Base-by-base conservation (phyloP, 2,113 vertebrate genomes). In the Helogale parvula region DNA sequence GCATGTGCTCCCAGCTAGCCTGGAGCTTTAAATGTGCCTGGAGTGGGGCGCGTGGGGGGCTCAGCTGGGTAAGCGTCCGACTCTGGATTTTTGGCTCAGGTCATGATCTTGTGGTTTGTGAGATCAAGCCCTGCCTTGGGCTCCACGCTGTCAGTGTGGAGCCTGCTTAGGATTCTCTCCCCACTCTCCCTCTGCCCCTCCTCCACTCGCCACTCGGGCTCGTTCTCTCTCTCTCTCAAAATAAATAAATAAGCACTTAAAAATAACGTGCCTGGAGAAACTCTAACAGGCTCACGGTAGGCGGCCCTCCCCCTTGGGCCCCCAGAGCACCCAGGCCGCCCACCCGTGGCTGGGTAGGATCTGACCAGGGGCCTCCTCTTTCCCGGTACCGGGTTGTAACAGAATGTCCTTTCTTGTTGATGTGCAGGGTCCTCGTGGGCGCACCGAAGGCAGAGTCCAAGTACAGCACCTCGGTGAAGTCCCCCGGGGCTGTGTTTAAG, bases 401-500 rank as follows among this genome's bases (percentile, higher is more conserved):
- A 1, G 21, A 69, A n/a, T 86, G n/a, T 94, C 16, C 84, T 98
- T 98, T 98, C 41, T 85, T 97, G 92, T 98, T 97, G 12, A 25
- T 93, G 88, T 98, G 57, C 98, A 99, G 99, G 99, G 97, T 99
- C 91, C 99, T 99, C 96, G 99, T 99, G 16, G 99, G 99, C 2
- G 99, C 99, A 82, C 99, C 99, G 3, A 99, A 98, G 98, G 99
- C 99, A 50, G 99, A 99, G 94, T 99, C 99, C 52, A 99, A 99
- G 97, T 99, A 99, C 98, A 99, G 99, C 98, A 97, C 99, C 92
- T 99, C 99, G 7, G 98, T 99, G 97, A 99, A 98, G 93, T 99
- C 99, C 84, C 99, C 99, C 23, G 99, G 99, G 98, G 99, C 99
- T 6, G 99, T 99, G 45, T 99, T 99, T 96, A 99, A 99, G 98